Evolutionary conservation across 2,888 invertebrate genomes (phyloP).

Genomic region (Argyra leucocephala): DNA sequence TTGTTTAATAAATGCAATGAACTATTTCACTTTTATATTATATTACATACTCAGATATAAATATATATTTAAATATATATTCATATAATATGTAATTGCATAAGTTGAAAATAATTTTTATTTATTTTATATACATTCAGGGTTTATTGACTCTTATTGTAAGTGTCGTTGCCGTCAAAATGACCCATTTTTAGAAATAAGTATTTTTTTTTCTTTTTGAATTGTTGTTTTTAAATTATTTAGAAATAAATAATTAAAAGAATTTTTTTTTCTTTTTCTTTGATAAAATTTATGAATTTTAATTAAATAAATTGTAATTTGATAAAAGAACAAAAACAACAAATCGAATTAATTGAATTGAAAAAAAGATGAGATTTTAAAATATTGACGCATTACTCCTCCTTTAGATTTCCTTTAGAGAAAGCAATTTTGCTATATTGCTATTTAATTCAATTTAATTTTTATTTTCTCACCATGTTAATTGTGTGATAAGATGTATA

Average conservation of each 20-base stretch:
- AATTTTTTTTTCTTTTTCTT: background rate
- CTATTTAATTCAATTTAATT: too few species aligned
- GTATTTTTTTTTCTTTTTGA: background rate
- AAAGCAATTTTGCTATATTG: too few species aligned
- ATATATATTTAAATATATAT: background rate
- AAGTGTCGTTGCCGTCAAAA: background rate
- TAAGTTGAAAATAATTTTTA: background rate
- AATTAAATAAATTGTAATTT: too few species aligned
- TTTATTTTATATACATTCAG: background rate
- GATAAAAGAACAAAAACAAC: too few species aligned
- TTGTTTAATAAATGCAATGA: background rate
- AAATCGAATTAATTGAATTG: too few species aligned
- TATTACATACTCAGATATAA: background rate
- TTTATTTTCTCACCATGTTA: too few species aligned
- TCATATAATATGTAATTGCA: background rate
- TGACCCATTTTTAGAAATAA: slow-evolving; percentile 4
- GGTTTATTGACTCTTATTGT: slow-evolving; percentile 1
- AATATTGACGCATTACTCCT: too few species aligned
- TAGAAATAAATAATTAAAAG: background rate
- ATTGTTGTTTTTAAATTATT: background rate
- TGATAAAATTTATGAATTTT: background rate
- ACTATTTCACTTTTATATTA: background rate
- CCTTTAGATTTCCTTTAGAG: too few species aligned
- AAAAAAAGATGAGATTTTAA: too few species aligned
- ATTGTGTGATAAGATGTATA: too few species aligned